Base-by-base conservation (phyloP, 2,888 invertebrate species). In the Desoria tigrina region DNA sequence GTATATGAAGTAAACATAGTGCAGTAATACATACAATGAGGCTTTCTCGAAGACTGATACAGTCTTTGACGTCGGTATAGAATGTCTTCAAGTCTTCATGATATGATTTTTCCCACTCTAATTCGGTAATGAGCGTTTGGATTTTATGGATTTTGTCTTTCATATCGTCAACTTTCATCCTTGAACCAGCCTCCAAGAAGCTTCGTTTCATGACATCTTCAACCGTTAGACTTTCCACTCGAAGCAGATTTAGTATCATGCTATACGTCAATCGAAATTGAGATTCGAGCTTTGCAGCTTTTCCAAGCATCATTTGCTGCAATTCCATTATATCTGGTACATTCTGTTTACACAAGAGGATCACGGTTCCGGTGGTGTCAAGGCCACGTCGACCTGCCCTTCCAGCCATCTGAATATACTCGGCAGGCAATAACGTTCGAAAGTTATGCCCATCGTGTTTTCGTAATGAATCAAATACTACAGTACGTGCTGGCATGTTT, bases 371-470 rank as follows among this genome's bases (percentile, higher is more conserved):
- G 0, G 90, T 92, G 23, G 88, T 86, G 79, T 99, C 99, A 65
- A 94, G 84, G 75, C 94, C 97, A 79, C 99, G 84, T 42, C 99
- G 84, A 0, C 99, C 99, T 0, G 99, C 98, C 53, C 99, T 84
- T 0, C 97, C 98, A 4, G 97, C 97, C 97, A 98, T 98, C 83
- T 98, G 97, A 72, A 94, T 95, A 79, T 97, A 98, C 81, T 98
- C 97, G 0, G 95, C 95, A 0, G 98, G 91, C 61, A 87, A 84
- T 0, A 99, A 83, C 49, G 86, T 85, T 11, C 98, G 84, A 62
- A 86, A 83, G 74, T 86, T 85, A 3, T 84, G 82, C 0, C 99
- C 99, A 79, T 99, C 99, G 79, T 88, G 95, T 81, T 99, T 99
- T 24, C 83, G 84, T 42, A 90, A 87, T 6, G 90, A 88, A 81